phyloP scores from a whole-genome alignment of 2,113 vertebrate genomes.

The Tragulus kanchil region DNA sequence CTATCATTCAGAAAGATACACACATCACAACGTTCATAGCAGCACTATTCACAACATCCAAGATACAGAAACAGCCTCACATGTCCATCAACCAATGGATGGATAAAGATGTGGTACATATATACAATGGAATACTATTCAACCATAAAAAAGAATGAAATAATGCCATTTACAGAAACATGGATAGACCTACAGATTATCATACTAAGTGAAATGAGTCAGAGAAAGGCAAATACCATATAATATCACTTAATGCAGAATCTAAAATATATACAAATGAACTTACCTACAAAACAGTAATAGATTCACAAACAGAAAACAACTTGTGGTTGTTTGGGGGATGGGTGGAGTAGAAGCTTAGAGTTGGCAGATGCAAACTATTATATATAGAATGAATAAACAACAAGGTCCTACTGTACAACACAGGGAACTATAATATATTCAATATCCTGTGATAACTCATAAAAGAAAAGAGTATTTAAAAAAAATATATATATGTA shows the following conservation, averaged over 20 bases:
- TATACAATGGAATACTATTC: not conserved
- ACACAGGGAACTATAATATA: not conserved
- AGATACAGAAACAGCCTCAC: not conserved
- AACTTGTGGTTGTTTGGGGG: fast-evolving
- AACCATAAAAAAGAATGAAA: not conserved
- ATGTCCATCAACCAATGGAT: not conserved
- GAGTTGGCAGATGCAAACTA: not conserved
- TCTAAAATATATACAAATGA: not conserved
- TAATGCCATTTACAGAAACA: not conserved
- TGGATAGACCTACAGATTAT: not conserved
- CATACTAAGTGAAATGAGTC: not conserved
- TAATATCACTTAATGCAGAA: not conserved
- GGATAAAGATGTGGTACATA: not conserved
- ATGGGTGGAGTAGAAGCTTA: not conserved
- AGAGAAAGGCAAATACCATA: not conserved
- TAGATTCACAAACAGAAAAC: not conserved
- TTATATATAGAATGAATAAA: not conserved
- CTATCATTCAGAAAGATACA: not conserved
- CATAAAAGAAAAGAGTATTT: not conserved
- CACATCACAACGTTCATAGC: not conserved
- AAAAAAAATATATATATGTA: not conserved
- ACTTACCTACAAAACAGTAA: not conserved
- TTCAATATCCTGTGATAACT: not conserved
- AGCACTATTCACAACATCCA: not conserved
- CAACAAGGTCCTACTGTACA: not conserved